phyloP scores from a whole-genome alignment of 1,140 invertebrate genomes.

The Pseudomyrmex dendroicus region DNA sequence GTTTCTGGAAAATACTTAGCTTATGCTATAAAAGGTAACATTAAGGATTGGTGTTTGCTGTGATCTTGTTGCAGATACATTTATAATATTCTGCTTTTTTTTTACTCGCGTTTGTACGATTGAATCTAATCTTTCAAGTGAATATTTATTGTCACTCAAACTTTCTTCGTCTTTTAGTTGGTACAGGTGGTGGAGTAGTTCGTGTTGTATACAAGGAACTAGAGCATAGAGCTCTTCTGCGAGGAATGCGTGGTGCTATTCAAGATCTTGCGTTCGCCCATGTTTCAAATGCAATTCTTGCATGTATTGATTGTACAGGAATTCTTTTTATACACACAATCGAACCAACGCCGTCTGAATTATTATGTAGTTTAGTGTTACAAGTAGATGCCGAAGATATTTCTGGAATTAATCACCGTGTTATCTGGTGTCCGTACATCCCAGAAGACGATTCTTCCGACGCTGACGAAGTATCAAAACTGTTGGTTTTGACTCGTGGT shows the following conservation, averaged over 20 bases:
- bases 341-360: conserved; percentile 86
- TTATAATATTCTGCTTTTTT: not conserved
- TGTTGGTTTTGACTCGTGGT: conserved; percentile 93
- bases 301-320: conserved; percentile 93
- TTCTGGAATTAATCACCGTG: conserved; percentile 84
- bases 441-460: conserved; percentile 88
- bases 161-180: conserved; percentile 80
- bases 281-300: conserved; percentile 91
- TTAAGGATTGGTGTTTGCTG: conserved; percentile 4
- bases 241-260: conserved; percentile 93
- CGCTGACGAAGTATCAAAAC: conserved; percentile 89
- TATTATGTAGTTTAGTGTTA: conserved; percentile 86
- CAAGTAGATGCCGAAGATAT: conserved; percentile 83
- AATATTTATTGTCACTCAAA: not conserved
- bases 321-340: conserved; percentile 93
- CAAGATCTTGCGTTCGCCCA: conserved; percentile 96
- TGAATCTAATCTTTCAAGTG: not conserved
- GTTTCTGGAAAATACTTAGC: conserved; percentile 94
- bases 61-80: not conserved
- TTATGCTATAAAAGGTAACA: conserved; percentile 94
- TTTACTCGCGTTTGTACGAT: not conserved
- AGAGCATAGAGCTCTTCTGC: conserved; percentile 92
- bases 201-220: conserved; percentile 92
- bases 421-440: conserved; percentile 97
- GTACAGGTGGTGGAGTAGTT: conserved; percentile 91